A percentile compares a stretch with the other conserved stretches of the same genome.
Evolutionary conservation across 2,888 invertebrate species (phyloP).

Genomic region (Phengaris alcon): DNA sequence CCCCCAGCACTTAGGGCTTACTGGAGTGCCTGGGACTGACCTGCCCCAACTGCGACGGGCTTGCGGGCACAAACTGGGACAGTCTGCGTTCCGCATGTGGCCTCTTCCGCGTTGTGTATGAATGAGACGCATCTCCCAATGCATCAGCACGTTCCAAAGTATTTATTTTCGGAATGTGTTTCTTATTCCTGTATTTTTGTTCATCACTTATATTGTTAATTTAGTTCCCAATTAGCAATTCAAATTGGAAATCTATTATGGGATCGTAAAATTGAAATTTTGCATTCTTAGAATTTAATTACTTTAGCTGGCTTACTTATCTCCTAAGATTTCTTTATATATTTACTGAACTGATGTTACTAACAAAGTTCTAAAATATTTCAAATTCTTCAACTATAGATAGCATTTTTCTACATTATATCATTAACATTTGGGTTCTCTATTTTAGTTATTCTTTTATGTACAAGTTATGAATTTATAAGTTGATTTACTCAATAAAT

Average conservation of each 20-base stretch:
- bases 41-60: constrained; percentile 62
- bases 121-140: constrained; percentile 12
- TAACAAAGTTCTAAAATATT: background rate
- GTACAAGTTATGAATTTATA: background rate
- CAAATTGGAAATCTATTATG: background rate
- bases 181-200: background rate
- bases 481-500: constrained; percentile 2
- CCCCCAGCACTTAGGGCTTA: constrained; percentile 72
- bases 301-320: background rate
- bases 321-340: background rate
- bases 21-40: constrained; percentile 64
- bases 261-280: background rate
- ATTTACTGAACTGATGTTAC: background rate
- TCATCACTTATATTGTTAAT: background rate
- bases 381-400: background rate
- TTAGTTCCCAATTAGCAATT: background rate
- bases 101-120: constrained; percentile 53
- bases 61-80: constrained; percentile 67
- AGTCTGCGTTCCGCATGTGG: constrained; percentile 50
- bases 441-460: background rate
- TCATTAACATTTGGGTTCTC: background rate
- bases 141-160: constrained; percentile 6
- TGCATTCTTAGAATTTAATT: background rate
- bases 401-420: background rate
- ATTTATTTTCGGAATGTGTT: constrained; percentile 19